phyloP scores from a whole-genome alignment of 2,888 invertebrate genomes.

The Hedya salicella region DNA sequence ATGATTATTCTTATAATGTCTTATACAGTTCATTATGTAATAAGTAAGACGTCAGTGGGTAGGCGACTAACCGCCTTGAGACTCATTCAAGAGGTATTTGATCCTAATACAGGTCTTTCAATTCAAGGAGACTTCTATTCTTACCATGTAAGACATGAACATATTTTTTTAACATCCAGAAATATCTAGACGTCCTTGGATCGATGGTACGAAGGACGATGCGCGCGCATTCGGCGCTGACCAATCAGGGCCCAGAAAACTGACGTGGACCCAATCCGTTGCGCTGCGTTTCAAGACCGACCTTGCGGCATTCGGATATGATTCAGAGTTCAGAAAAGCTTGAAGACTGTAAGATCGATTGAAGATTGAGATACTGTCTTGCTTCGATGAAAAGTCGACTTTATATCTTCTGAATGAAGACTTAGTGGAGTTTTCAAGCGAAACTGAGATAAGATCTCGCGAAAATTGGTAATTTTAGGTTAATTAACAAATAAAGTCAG shows the following conservation, averaged over 20 bases:
- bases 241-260: conserved; percentile 30
- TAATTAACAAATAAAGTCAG: conserved; percentile 32
- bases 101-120: background rate
- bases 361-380: no score
- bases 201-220: conserved; percentile 75
- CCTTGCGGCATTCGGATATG: background rate
- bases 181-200: conserved; percentile 69
- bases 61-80: no score
- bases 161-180: conserved; percentile 24
- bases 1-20: no score
- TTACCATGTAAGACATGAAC: background rate
- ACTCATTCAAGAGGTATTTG: no score
- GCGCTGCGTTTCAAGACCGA: background rate
- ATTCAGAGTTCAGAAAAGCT: background rate
- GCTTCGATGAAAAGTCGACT: background rate
- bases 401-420: background rate
- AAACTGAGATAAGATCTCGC: conserved; percentile 7
- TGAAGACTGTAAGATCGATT: background rate
- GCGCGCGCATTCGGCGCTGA: conserved; percentile 67
- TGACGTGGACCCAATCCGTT: conserved; percentile 1
- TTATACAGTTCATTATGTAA: no score
- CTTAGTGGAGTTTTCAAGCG: background rate
- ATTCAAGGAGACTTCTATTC: no score
- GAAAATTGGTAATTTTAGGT: conserved; percentile 4
- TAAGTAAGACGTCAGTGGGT: no score